These are phyloP conservation scores for Helicoverpa armigera DNA, from an alignment of 1,140 invertebrate genomes.

Conservation along the genomic window DNA sequence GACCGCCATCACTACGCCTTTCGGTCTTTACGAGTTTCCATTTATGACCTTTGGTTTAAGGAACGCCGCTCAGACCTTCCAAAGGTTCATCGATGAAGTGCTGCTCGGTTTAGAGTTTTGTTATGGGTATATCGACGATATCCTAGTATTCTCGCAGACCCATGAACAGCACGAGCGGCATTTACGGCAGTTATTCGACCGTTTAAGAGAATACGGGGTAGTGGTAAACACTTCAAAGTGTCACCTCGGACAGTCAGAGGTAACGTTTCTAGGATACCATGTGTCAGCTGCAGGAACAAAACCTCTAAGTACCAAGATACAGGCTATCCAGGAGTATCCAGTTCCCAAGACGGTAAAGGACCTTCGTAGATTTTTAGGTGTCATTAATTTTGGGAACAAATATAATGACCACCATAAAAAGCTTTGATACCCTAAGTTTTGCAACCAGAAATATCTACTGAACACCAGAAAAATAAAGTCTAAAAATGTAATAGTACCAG, in stretches of 20 bases:
- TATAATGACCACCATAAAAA: too few species aligned
- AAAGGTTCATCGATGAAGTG: conserved; percentile 39
- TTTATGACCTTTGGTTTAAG: conserved; percentile 42
- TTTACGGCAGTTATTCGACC: background rate
- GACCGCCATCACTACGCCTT: conserved; percentile 39
- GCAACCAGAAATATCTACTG: too few species aligned
- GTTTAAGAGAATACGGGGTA: conserved; percentile 17
- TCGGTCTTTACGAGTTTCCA: background rate
- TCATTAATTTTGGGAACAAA: too few species aligned
- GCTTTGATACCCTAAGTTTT: too few species aligned
- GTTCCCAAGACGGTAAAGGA: too few species aligned
- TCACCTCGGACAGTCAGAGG: background rate
- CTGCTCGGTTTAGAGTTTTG: conserved; percentile 15
- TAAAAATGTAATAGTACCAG: too few species aligned
- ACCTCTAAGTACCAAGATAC: background rate
- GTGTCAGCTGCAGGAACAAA: background rate
- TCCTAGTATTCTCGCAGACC: background rate
- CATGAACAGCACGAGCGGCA: background rate
- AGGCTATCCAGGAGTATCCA: too few species aligned
- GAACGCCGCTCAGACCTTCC: conserved; percentile 48
- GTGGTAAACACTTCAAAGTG: conserved; percentile 34
- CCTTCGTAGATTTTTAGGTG: conserved; percentile 52
- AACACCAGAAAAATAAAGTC: too few species aligned
- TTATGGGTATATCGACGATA: conserved; percentile 35
- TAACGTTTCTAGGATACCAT: background rate